Percentiles rank a stretch among this genome's conserved stretches.
These are phyloP conservation scores for Myotis findleyi DNA, from an alignment of 2,797 vertebrate species.

Conservation along the genomic window DNA sequence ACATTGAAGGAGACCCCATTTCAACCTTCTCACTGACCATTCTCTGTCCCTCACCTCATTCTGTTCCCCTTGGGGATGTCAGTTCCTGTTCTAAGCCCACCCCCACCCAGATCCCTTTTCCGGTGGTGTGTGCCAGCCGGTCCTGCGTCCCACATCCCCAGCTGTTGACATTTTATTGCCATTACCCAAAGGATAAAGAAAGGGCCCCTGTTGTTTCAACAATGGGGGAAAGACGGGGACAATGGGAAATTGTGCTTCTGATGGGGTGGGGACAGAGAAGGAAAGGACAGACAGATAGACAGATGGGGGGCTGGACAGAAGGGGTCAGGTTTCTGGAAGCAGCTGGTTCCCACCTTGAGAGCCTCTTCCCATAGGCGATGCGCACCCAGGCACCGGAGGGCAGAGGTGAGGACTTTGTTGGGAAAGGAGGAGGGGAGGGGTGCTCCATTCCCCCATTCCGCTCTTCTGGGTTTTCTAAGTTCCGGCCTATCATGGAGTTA, in stretches of 20 bases:
- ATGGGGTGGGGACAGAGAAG: constrained; percentile 64
- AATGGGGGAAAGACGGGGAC: constrained; percentile 86
- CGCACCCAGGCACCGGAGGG: not conserved
- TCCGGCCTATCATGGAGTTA: not conserved
- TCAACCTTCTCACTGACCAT: not conserved
- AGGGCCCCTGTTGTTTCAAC: constrained; percentile 87
- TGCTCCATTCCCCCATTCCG: not conserved
- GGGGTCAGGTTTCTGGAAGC: constrained; percentile 50
- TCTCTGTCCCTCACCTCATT: not conserved
- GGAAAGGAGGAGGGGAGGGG: not conserved
- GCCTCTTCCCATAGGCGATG: constrained; percentile 55
- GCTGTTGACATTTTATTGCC: constrained; percentile 79
- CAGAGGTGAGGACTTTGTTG: constrained; percentile 70
- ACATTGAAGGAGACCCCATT: not conserved
- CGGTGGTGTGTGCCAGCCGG: constrained; percentile 79
- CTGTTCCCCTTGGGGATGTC: not conserved
- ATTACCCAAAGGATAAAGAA: constrained; percentile 83
- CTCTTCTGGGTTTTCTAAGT: not conserved
- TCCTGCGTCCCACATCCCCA: constrained; percentile 79
- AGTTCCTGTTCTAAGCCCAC: not conserved
- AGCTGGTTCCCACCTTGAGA: constrained; percentile 17
- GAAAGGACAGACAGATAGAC: constrained; percentile 71
- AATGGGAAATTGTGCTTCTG: constrained; percentile 89
- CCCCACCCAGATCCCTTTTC: constrained; percentile 58
- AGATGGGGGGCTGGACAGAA: constrained; percentile 60